These are phyloP conservation scores for Heliocidaris erythrogramma DNA, from an alignment of 35 echinoderm and acorn worm genomes.

Conservation along the genomic window DNA sequence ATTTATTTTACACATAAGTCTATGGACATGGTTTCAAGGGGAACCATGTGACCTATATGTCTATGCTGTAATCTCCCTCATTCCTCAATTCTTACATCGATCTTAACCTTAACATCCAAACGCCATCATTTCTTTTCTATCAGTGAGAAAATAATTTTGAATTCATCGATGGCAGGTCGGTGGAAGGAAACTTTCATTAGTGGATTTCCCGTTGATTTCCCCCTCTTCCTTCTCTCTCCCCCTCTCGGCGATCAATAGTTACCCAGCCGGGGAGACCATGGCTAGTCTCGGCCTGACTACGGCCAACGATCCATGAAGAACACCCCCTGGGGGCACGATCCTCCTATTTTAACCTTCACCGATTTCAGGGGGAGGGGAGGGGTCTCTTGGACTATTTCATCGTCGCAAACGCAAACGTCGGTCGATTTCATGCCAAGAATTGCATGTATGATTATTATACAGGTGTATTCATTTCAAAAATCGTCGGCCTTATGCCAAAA, in stretches of 20 bases:
- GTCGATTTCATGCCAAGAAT: too few species aligned
- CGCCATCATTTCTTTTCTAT: not conserved
- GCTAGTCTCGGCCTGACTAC: constrained; percentile 26
- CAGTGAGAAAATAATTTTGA: not conserved
- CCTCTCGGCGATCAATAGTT: not conserved
- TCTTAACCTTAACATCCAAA: not conserved
- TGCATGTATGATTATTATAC: too few species aligned
- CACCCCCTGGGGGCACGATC: not conserved
- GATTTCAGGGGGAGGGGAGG: not conserved
- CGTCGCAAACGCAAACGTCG: too few species aligned
- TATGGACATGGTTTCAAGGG: too few species aligned
- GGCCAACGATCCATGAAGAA: constrained; percentile 18
- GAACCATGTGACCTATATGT: too few species aligned
- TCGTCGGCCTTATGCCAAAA: too few species aligned
- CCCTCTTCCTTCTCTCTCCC: not conserved
- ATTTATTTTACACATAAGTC: too few species aligned
- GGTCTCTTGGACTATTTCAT: not conserved
- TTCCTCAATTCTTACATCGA: not conserved
- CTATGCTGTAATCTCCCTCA: not conserved
- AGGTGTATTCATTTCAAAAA: too few species aligned
- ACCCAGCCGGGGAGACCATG: not conserved
- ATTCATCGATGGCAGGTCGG: not conserved
- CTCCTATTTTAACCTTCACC: not conserved
- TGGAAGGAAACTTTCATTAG: constrained; percentile 31
- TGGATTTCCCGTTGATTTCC: constrained; percentile 34